Evolutionary conservation across 1,140 invertebrate species (phyloP).

Genomic region (Thalassaphorura encarpata): DNA sequence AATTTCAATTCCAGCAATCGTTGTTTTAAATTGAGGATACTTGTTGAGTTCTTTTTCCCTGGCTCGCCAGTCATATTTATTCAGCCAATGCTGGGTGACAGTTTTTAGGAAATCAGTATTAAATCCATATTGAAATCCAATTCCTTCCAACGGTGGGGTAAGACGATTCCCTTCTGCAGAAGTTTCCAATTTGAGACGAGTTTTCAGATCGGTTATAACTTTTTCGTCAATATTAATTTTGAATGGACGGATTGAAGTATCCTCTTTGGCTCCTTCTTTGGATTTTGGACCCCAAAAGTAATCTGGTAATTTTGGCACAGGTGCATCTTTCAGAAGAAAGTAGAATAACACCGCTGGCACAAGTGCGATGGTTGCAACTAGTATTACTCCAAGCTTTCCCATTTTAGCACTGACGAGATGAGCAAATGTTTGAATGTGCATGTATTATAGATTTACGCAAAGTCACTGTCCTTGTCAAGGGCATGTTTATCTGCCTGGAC

Average conservation of each 20-base stretch:
- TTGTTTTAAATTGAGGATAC: conserved; percentile 43
- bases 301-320: no score
- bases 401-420: no score
- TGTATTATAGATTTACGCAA: no score
- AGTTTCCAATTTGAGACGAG: conserved; percentile 46
- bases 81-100: conserved; percentile 48
- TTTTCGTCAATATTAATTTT: conserved; percentile 26
- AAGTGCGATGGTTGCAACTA: no score
- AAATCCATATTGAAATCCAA: conserved; percentile 66
- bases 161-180: conserved; percentile 35
- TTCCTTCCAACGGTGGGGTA: conserved; percentile 52
- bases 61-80: conserved; percentile 43
- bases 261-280: conserved; percentile 11
- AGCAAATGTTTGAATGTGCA: no score
- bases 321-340: no score
- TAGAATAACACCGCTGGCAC: no score
- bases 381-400: no score
- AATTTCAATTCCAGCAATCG: conserved; percentile 44
- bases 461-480: no score
- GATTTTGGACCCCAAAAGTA: conserved; percentile 43
- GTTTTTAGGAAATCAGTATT: conserved; percentile 56
- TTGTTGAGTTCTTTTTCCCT: conserved; percentile 41
- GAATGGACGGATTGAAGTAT: conserved; percentile 27
- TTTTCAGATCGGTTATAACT: conserved; percentile 49
- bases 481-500: no score